phyloP scores from a whole-genome alignment of 2,797 vertebrate genomes.

The Melanotaenia boesemani region DNA sequence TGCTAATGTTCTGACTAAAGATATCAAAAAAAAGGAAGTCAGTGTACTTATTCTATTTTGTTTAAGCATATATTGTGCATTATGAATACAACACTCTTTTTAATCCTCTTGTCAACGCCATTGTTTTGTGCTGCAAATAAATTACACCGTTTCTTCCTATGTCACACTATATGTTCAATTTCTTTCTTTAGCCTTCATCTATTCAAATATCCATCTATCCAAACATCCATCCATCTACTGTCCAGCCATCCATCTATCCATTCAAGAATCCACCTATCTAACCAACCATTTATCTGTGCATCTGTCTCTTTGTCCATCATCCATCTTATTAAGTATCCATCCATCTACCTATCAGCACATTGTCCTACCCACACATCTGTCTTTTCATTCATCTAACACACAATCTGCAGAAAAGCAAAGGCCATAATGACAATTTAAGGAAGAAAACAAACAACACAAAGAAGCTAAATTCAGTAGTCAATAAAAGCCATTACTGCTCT shows the following conservation, averaged over 20 bases:
- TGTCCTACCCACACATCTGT: not conserved
- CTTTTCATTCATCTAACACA: slow-evolving; percentile 5
- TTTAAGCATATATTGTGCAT: not conserved
- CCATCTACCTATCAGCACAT: not conserved
- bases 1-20: slow-evolving; percentile 3
- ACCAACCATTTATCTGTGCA: not conserved
- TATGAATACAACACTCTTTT: not conserved
- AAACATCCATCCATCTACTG: not conserved
- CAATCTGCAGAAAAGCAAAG: slow-evolving; percentile 21
- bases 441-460: slow-evolving; percentile 50
- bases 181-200: not conserved
- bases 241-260: not conserved
- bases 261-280: not conserved
- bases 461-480: slow-evolving; percentile 61
- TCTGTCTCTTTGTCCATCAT: slow-evolving; percentile 6
- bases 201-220: not conserved
- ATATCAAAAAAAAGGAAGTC: slow-evolving; percentile 13
- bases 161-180: not conserved
- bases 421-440: slow-evolving; percentile 44
- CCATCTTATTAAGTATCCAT: slow-evolving; percentile 5
- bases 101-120: not conserved
- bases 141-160: not conserved
- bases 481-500: slow-evolving; percentile 56
- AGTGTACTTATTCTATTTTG: slow-evolving; percentile 1
- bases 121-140: slow-evolving; percentile 1